phyloP scores from a whole-genome alignment of 2,797 vertebrate species.

The Lutjanus argentimaculatus region DNA sequence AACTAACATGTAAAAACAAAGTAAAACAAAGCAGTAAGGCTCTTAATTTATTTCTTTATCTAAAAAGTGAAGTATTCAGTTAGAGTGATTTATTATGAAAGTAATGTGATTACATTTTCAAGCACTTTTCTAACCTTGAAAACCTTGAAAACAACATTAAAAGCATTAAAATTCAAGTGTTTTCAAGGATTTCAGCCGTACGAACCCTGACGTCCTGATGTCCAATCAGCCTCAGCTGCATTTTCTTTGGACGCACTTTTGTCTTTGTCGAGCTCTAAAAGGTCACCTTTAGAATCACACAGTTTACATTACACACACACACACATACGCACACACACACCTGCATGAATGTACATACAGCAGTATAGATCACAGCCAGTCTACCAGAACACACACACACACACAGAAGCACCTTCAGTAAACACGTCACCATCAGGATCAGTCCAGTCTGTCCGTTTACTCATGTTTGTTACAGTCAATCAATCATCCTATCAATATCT shows the following conservation, averaged over 20 bases:
- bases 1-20: too few relatives aligned
- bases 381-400: neutral
- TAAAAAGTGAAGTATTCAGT: too few relatives aligned
- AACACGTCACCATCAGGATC: neutral
- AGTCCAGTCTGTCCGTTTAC: neutral
- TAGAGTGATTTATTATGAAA: too few relatives aligned
- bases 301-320: slow-evolving; percentile 30
- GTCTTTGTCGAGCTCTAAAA: neutral
- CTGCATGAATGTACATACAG: neutral
- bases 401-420: slow-evolving; percentile 31
- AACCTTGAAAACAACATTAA: too few relatives aligned
- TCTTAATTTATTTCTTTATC: too few relatives aligned
- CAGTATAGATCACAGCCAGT: neutral
- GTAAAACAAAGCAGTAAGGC: too few relatives aligned
- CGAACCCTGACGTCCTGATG: too few relatives aligned
- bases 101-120: too few relatives aligned
- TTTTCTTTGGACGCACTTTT: neutral
- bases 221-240: neutral
- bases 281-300: slow-evolving; percentile 18
- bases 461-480: neutral
- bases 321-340: neutral
- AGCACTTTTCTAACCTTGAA: too few relatives aligned
- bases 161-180: too few relatives aligned
- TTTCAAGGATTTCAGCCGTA: too few relatives aligned
- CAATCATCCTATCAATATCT: too few relatives aligned